phyloP scores from a whole-genome alignment of 2,797 vertebrate species.

The Columba guinea region DNA sequence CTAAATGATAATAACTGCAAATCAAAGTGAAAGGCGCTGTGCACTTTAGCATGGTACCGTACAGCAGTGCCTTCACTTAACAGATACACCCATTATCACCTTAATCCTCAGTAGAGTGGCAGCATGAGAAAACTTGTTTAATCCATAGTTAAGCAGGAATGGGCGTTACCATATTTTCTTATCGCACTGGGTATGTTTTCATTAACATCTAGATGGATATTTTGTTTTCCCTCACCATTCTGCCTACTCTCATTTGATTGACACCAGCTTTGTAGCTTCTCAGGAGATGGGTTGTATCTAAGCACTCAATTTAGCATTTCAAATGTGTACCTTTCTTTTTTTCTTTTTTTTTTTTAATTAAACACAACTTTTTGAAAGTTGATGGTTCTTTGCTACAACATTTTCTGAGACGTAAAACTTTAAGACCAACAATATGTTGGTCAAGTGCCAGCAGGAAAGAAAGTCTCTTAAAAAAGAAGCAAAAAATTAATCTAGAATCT shows the following conservation, averaged over 20 bases:
- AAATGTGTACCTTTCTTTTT: not conserved
- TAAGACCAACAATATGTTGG: not conserved
- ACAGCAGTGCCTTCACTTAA: not conserved
- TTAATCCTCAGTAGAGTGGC: not conserved
- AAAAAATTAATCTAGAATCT: constrained; percentile 18
- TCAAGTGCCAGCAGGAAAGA: constrained; percentile 25
- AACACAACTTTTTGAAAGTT: not conserved
- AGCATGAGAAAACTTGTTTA: constrained; percentile 6
- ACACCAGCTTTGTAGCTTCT: not conserved
- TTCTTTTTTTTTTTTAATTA: not conserved
- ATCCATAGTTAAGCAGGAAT: not conserved
- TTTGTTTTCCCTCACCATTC: not conserved
- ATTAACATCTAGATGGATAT: not conserved
- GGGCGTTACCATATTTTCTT: not conserved
- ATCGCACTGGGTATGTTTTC: not conserved
- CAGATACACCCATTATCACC: not conserved
- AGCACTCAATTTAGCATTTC: not conserved
- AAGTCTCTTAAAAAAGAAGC: not conserved
- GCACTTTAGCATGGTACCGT: not conserved
- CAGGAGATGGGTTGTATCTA: not conserved
- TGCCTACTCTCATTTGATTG: not conserved
- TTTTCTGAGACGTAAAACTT: constrained; percentile 26
- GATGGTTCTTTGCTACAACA: not conserved
- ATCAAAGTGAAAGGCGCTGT: not conserved
- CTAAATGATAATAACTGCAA: constrained; percentile 9